These are phyloP conservation scores for Rhodeus uyekii DNA, from an alignment of 2,797 vertebrate species.

Conservation along the genomic window DNA sequence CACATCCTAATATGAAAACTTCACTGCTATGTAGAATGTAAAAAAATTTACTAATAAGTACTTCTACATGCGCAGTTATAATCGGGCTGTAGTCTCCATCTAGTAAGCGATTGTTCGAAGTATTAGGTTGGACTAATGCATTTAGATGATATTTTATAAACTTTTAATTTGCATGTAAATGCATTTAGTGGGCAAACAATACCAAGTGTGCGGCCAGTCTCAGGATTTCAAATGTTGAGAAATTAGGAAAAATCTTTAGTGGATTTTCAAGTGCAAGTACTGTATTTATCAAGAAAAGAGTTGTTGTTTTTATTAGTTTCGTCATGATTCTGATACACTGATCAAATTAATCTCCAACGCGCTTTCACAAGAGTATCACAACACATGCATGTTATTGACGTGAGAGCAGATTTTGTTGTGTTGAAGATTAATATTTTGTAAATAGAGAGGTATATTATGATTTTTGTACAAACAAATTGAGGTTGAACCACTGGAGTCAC, in stretches of 20 bases:
- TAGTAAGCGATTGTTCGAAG: not conserved
- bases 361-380: not conserved
- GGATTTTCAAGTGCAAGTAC: not conserved
- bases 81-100: not conserved
- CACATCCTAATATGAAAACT: not conserved
- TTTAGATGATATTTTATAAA: not conserved
- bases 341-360: not conserved
- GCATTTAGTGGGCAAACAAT: not conserved
- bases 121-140: not conserved
- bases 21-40: not conserved
- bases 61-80: no score
- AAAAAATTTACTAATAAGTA: not conserved
- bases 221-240: not conserved
- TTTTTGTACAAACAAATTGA: not conserved
- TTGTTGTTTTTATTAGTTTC: not conserved
- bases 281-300: not conserved
- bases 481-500: not conserved
- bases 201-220: not conserved
- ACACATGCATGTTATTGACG: accelerated
- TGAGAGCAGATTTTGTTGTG: not conserved
- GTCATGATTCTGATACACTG: not conserved
- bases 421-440: not conserved
- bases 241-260: not conserved
- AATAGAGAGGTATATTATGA: not conserved
- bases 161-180: not conserved